phyloP scores from a whole-genome alignment of 2,113 vertebrate genomes.

The Prietella phreatophila region DNA sequence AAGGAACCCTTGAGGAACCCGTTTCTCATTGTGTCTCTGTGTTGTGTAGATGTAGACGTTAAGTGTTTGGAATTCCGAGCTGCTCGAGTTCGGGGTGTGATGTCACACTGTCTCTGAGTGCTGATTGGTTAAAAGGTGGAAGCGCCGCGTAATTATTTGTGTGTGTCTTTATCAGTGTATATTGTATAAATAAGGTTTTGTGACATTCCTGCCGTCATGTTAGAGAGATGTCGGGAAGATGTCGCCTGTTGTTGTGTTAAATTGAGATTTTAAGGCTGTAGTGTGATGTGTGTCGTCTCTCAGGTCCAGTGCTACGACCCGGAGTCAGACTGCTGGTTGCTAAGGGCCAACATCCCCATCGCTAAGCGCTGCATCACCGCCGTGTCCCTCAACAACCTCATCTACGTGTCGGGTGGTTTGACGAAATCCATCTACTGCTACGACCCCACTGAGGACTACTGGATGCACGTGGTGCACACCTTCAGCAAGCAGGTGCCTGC shows the following conservation, averaged over 20 bases:
- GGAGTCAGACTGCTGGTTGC: constrained; percentile 85
- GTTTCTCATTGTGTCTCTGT: too few relatives aligned
- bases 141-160: neutral
- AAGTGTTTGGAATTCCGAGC: too few relatives aligned
- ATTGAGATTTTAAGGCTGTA: neutral
- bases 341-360: constrained; percentile 94
- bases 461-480: constrained; percentile 96
- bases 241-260: neutral
- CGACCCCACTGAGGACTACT: constrained; percentile 93
- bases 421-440: constrained; percentile 97
- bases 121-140: constrained; percentile 13
- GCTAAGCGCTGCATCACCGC: constrained; percentile 97
- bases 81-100: too few relatives aligned
- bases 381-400: constrained; percentile 91
- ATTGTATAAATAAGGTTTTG: neutral
- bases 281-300: constrained; percentile 35
- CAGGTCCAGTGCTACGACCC: constrained; percentile 98
- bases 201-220: neutral
- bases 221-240: too few relatives aligned
- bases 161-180: neutral
- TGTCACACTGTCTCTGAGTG: neutral
- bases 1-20: too few relatives aligned
- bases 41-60: too few relatives aligned
- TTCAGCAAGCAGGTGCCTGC: constrained; percentile 88
- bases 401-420: constrained; percentile 95